Evolutionary conservation across 2,888 invertebrate genomes (phyloP).

Genomic region (Nowickia ferox): DNA sequence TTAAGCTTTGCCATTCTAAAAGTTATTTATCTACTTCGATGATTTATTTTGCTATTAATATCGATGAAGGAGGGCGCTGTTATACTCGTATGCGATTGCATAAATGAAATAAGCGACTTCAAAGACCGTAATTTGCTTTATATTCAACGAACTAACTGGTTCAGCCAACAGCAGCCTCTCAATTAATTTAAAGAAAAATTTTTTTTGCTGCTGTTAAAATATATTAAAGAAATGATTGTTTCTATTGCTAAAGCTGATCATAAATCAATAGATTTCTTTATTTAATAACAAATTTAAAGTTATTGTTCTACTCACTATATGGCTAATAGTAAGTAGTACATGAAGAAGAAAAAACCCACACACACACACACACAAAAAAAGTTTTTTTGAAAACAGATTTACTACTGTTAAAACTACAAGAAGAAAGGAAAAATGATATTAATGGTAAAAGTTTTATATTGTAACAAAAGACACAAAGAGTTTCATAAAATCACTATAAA

Average conservation of each 20-base stretch:
- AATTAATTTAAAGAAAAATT: not conserved
- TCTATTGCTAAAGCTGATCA: not conserved
- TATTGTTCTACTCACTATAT: constrained; percentile 1
- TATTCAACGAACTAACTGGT: no score
- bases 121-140: no score
- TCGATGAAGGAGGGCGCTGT: no score
- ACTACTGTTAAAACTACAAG: not conserved
- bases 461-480: constrained; percentile 52
- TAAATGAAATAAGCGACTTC: no score
- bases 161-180: no score
- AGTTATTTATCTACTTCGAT: no score
- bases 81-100: no score
- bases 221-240: not conserved
- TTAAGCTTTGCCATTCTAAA: no score
- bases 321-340: not conserved
- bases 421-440: constrained; percentile 2
- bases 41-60: no score
- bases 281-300: constrained; percentile 32
- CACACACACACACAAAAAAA: not conserved
- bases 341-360: no score
- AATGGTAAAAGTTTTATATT: constrained; percentile 50
- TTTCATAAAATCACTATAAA: constrained; percentile 18
- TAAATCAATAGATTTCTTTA: constrained; percentile 15
- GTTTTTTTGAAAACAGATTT: constrained; percentile 8
- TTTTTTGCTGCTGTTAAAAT: not conserved